Conservation (phyloP, 2,797 vertebrate genomes). For the Yasuhikotakia modesta region DNA sequence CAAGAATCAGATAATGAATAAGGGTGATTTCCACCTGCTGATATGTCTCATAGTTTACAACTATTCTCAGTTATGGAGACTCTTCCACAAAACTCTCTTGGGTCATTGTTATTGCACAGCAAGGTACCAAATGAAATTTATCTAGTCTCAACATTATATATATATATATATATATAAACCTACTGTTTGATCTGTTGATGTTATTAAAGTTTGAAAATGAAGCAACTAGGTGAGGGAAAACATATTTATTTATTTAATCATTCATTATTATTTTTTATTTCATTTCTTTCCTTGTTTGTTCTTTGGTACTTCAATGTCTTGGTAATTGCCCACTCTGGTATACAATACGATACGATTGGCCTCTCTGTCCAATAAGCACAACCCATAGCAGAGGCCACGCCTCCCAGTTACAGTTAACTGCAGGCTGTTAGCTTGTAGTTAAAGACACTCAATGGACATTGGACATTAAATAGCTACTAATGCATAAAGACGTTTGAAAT, state of each 20-base stretch:
- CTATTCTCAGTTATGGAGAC: constrained; percentile 33
- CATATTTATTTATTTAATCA: not conserved
- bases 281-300: not conserved
- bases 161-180: not conserved
- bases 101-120: constrained; percentile 46
- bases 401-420: not conserved
- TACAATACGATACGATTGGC: not conserved
- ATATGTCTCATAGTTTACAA: constrained; percentile 13
- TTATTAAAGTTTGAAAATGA: constrained; percentile 18
- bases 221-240: not conserved
- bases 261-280: not conserved
- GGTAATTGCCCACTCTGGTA: not conserved
- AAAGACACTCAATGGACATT: too few species aligned
- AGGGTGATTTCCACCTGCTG: constrained; percentile 44
- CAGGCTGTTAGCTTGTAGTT: constrained; percentile 8
- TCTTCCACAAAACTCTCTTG: constrained; percentile 34
- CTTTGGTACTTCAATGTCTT: not conserved
- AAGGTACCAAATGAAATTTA: constrained; percentile 23
- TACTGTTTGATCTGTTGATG: constrained; percentile 26
- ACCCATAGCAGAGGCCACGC: too few species aligned
- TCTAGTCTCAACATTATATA: constrained; percentile 17
- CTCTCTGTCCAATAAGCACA: too few species aligned
- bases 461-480: constrained; percentile 8
- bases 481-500: not conserved
- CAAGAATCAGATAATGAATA: constrained; percentile 47